Evolutionary conservation across 2,113 vertebrate genomes (phyloP), one percentile per base, ranked within the genome.

Genomic region (Melanotaenia duboulayi): DNA sequence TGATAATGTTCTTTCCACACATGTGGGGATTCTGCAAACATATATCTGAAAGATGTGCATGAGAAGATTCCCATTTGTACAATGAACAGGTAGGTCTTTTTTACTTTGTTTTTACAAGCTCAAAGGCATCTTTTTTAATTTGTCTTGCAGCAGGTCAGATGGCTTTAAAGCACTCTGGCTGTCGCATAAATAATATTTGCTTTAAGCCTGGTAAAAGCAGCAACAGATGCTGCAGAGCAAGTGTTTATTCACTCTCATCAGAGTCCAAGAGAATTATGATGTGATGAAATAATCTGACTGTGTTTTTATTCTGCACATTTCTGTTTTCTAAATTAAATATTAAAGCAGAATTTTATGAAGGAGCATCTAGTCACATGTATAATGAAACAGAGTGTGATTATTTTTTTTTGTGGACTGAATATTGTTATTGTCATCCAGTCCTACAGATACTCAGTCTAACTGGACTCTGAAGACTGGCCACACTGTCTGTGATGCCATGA

Each of bases 1-100:
- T 72, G 81, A 83, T 93, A 88, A 92, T 92, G 90, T 82, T 71
- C 87, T 93, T 93, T 93, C 90, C 92, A 93, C 91, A 84, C 83
- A 84, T 70, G 49, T 56, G 57, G 60, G 24, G 25, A 80, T 78
- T 82, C 76, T 86, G 68, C 17, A 48, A 84, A 81, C 83, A 92
- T 89, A 87, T 61, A 81, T 86, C 89, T 83, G 78, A 80, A 89
- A 91, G 81, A 91, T 86, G 85, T 87, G 61, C 72, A 77, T 73
- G 49, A 76, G 76, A 78, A 83, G 65, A 89, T 87, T 87, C 78
- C 89, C 87, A 85, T 61, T 88, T 86, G 81, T 69, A 81, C 74
- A 70, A 83, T 81, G 65, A 91, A 62, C 69, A 89, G 78, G 76
- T 83, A 87, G 83, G 44, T 91, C 89, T 86, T 52, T 76, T 50